Conservation (phyloP, 2,113 vertebrate species). For the Lichenostomus cassidix region DNA sequence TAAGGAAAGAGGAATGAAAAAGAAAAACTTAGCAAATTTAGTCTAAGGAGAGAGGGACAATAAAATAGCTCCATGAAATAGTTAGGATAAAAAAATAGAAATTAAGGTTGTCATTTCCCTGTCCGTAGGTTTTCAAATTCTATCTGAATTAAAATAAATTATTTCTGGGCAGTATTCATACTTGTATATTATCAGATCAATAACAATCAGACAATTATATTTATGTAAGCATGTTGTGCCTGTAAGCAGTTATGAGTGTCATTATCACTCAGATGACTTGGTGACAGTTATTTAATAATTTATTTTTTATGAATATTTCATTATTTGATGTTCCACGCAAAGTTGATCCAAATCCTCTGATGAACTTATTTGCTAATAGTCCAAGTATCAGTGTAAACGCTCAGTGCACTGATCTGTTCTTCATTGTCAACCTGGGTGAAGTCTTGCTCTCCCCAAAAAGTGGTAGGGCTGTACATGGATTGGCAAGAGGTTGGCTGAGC, state of each 20-base stretch:
- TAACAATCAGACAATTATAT: neutral
- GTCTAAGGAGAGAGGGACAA: neutral
- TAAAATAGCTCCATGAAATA: neutral
- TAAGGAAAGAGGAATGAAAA: neutral
- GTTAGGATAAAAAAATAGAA: neutral
- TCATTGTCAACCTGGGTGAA: neutral
- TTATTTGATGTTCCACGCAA: neutral
- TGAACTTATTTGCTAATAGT: neutral
- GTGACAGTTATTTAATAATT: neutral
- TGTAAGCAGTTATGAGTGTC: neutral
- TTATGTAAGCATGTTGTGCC: neutral
- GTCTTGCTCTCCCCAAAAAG: accelerated
- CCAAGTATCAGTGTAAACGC: neutral
- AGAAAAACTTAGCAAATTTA: neutral
- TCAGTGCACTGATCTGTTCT: neutral
- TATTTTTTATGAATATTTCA: neutral
- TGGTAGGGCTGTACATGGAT: accelerated
- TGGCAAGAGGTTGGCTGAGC: neutral
- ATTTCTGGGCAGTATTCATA: neutral
- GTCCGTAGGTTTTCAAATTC: neutral
- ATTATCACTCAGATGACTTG: neutral
- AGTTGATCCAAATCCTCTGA: neutral
- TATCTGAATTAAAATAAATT: neutral
- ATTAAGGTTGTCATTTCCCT: neutral
- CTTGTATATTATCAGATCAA: neutral